phyloP scores from a whole-genome alignment of 2,113 vertebrate species.

The Epinephelus lanceolatus region DNA sequence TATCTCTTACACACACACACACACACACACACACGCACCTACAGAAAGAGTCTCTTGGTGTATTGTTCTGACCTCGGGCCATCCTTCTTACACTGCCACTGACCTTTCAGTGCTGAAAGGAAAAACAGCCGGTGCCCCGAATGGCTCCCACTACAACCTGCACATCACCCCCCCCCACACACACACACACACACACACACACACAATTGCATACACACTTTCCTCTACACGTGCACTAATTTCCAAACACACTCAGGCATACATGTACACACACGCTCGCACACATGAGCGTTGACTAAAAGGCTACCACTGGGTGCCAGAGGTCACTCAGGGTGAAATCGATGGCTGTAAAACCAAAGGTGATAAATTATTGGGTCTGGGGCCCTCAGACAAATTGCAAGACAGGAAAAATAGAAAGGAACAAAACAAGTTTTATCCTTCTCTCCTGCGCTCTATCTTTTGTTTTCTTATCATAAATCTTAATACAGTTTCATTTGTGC shows the following conservation, averaged over 20 bases:
- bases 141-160: conserved; percentile 38
- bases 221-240: conserved; percentile 12
- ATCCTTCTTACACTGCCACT: conserved; percentile 84
- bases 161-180: conserved; percentile 12
- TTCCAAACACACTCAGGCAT: conserved; percentile 37
- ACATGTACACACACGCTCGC: neutral
- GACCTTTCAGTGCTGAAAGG: conserved; percentile 86
- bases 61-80: conserved; percentile 86
- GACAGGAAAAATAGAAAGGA: conserved; percentile 75
- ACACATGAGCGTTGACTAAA: conserved; percentile 68
- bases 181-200: conserved; percentile 17
- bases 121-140: conserved; percentile 72
- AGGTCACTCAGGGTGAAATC: conserved; percentile 80
- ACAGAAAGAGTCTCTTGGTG: conserved; percentile 67
- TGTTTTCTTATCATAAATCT: conserved; percentile 84
- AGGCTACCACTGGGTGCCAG: conserved; percentile 77
- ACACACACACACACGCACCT: conserved; percentile 1
- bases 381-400: conserved; percentile 81
- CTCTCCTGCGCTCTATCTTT: conserved; percentile 68
- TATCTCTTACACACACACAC: neutral
- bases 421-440: conserved; percentile 74
- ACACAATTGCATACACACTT: conserved; percentile 27
- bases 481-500: conserved; percentile 72
- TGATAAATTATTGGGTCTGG: conserved; percentile 85
- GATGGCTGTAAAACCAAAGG: conserved; percentile 84